A percentile compares a stretch with the other conserved stretches of the same genome.
Conservation (phyloP, 2,888 invertebrate genomes). For the Platerodrilus igneus region DNA sequence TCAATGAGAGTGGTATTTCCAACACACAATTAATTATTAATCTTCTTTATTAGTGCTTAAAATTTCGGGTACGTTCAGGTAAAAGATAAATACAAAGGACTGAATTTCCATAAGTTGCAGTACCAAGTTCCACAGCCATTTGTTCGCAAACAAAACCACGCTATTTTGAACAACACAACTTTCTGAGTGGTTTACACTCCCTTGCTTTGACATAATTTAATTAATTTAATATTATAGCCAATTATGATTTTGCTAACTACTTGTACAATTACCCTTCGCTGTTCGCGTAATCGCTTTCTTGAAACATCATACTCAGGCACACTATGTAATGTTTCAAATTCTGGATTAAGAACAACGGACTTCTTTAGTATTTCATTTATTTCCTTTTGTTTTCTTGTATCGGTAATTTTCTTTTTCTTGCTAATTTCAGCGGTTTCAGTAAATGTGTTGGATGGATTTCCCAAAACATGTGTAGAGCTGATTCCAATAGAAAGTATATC, state of each 20-base stretch:
- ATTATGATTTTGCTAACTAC: conserved; percentile 5
- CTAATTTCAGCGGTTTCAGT: conserved; percentile 29
- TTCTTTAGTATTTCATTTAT: conserved; percentile 59
- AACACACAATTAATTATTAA: too few species aligned
- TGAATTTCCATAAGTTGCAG: too few species aligned
- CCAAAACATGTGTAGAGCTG: too few species aligned
- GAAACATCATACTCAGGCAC: conserved; percentile 59
- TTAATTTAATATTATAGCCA: conserved; percentile 5
- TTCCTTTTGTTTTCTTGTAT: conserved; percentile 45
- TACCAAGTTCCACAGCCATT: too few species aligned
- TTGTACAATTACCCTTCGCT: conserved; percentile 51
- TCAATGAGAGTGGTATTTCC: too few species aligned
- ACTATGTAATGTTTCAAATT: conserved; percentile 59
- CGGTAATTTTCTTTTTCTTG: conserved; percentile 37
- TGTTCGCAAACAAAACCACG: too few species aligned
- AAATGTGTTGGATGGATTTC: too few species aligned
- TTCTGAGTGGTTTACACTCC: conserved; percentile 48
- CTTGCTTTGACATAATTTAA: conserved; percentile 7
- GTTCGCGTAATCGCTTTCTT: conserved; percentile 53
- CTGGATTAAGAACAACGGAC: conserved; percentile 58
- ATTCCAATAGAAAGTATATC: too few species aligned
- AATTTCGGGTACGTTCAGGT: too few species aligned
- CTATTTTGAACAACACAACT: too few species aligned
- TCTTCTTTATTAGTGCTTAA: too few species aligned
- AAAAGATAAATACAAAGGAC: too few species aligned